Evolutionary conservation across 2,113 vertebrate species (phyloP), one percentile per base, ranked within the genome.

Genomic region (Upupa epops): DNA sequence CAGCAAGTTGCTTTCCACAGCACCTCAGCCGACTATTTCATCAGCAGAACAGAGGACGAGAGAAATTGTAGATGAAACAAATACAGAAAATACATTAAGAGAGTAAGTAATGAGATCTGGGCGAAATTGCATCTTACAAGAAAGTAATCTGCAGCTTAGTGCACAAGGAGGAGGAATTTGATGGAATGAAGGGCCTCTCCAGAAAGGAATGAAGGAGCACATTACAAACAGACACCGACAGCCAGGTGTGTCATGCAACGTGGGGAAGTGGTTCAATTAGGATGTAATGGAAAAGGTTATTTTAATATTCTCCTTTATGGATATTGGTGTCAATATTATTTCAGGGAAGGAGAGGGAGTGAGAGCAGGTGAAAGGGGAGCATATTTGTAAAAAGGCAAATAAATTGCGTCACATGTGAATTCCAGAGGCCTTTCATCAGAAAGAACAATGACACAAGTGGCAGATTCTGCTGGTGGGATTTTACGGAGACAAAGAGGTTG

Each of bases 21-120:
- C 78, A 87, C 64, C 89, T 84, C 73, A 17, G 0, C 70, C 5
- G n/a, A 37, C 61, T 86, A 3, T 77, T 91, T 90, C 56, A 75
- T 91, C 94, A 94, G 86, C 83, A 86, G 90, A 93, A 93, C 76
- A 29, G 93, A 96, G 92, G 85, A 40, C 66, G 5, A 22, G 87
- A 92, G 95, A 92, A 93, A 96, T 93, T 69, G 90, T 85, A 65
- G 93, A 73, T 94, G 96, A 96, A 96, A 95, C 95, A 95, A 94
- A 96, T 92, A 77, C 60, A 94, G 92, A 66, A 88, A 95, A 95
- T 89, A 86, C 96, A 96, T 97, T 97, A 97, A 97, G 96, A 89
- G 95, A 94, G 97, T 96, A 97, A 97, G 96, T 97, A 97, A 98
- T 96, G 96, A 97, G 96, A 97, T 96, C 85, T 96, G 94, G 95